phyloP scores from a whole-genome alignment of 2,888 invertebrate genomes.

The Adineta ricciae region DNA sequence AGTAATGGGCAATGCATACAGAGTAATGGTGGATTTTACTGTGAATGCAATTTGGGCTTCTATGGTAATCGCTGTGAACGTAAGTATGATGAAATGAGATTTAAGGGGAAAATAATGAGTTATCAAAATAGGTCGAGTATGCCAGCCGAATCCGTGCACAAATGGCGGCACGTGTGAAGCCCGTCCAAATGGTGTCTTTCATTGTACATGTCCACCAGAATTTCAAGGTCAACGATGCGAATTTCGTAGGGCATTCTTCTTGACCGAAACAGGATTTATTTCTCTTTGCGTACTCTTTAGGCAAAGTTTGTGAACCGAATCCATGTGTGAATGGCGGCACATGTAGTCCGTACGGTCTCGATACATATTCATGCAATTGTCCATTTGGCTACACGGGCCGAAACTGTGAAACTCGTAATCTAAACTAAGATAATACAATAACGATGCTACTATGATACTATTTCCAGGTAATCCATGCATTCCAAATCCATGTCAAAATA shows the following conservation, averaged over 20 bases:
- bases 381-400: slow-evolving; percentile 35
- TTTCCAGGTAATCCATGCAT: slow-evolving; percentile 24
- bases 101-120: not conserved
- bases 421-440: not conserved
- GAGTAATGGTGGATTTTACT: slow-evolving; percentile 34
- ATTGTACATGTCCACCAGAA: slow-evolving; percentile 21
- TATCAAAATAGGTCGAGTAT: not conserved
- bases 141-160: slow-evolving; percentile 15
- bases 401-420: slow-evolving; percentile 28
- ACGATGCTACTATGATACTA: slow-evolving; percentile 9
- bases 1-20: slow-evolving; percentile 36
- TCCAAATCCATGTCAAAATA: slow-evolving; percentile 27
- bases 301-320: slow-evolving; percentile 36
- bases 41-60: slow-evolving; percentile 36
- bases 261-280: too few relatives aligned
- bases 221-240: slow-evolving; percentile 8
- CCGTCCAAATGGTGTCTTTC: not conserved
- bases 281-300: not conserved
- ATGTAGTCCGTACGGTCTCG: slow-evolving; percentile 34
- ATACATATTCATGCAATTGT: slow-evolving; percentile 36
- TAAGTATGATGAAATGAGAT: not conserved
- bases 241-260: not conserved
- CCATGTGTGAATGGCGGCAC: slow-evolving; percentile 37
- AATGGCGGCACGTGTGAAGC: slow-evolving; percentile 22
- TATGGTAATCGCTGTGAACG: slow-evolving; percentile 23